These are phyloP conservation scores for Daphoenositta chrysoptera DNA, from an alignment of 2,113 vertebrate genomes.

Conservation along the genomic window DNA sequence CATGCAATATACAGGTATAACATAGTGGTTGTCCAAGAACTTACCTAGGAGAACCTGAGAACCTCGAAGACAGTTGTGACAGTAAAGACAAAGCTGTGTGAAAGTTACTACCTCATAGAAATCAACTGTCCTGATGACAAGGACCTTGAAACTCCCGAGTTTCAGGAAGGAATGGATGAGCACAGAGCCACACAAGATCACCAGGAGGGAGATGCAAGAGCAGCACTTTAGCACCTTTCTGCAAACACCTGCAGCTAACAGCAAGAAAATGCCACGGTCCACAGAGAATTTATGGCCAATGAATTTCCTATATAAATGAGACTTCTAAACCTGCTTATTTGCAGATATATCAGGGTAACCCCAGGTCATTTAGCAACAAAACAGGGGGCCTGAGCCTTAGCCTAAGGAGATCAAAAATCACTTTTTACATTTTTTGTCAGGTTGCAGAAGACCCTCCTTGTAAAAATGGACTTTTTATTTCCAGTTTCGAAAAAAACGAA, in stretches of 20 bases:
- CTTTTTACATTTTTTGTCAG: background rate
- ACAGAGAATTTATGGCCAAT: background rate
- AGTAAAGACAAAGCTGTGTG: background rate
- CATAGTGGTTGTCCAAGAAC: background rate
- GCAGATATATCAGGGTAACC: background rate
- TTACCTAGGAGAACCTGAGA: accelerated
- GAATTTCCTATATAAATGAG: background rate
- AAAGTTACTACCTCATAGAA: background rate
- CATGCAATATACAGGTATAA: background rate
- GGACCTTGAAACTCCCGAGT: background rate
- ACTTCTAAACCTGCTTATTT: background rate
- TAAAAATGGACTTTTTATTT: background rate
- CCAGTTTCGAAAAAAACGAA: background rate
- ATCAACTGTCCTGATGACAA: background rate
- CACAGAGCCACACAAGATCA: background rate
- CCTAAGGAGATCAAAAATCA: background rate
- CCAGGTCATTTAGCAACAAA: background rate
- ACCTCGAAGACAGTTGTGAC: background rate
- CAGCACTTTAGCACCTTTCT: background rate
- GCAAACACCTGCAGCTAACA: background rate
- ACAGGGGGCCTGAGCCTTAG: accelerated
- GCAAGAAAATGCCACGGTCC: background rate
- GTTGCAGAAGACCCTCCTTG: background rate
- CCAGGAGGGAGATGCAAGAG: background rate
- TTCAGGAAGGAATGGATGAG: background rate